Evolutionary conservation across 2,888 invertebrate genomes (phyloP), one percentile per base, ranked within the genome.

Genomic region (Lepidochrysops patricia): DNA sequence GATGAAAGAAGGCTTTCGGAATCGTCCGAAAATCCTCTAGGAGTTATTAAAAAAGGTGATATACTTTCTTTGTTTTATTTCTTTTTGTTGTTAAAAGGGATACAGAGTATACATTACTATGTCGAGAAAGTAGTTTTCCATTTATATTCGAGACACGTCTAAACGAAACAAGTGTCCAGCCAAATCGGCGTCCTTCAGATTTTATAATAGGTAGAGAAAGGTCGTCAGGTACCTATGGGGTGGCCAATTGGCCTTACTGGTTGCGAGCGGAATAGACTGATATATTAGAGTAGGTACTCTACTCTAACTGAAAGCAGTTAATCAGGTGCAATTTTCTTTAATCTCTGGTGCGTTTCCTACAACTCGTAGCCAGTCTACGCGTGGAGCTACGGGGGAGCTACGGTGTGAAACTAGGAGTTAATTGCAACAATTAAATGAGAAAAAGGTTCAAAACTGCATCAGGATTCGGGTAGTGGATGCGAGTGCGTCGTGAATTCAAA

Each of bases 21-120:
- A 29, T 32, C 13, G 4, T 15, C 54, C 15, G 19, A 54, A 54
- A 29, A 52, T 9, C 15, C 7, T 26, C 49, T 49, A 29, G 29
- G 54, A 54, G 15, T 54, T 32, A 54, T 9, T 15, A 5, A 29
- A 29, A 19, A 29, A 19, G 54, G 19, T 54, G 32, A 19, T 19
- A 54, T 19, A 54, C 54, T 54, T 29, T 54, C 29, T 29, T 54
- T 54, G 32, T 54, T 54, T 54, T 54, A 13, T 27, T 27, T 15
- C 26, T 52, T 27, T 50, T 13, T 32, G 32, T 54, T 54, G 19
- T 54, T 32, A 9, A 19, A 23, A 49, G 32, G 52, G 29, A 52
- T 52, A 52, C 52, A 29, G 27, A 26, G 3, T 32, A 19, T 27
- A 9, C 19, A 29, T 19, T 54, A 23, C 48, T 49, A 49, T 37